Percentiles rank a stretch among this genome's conserved stretches.
Evolutionary conservation across 2,113 vertebrate species (phyloP).

Genomic region (Triplophysa dalaica): DNA sequence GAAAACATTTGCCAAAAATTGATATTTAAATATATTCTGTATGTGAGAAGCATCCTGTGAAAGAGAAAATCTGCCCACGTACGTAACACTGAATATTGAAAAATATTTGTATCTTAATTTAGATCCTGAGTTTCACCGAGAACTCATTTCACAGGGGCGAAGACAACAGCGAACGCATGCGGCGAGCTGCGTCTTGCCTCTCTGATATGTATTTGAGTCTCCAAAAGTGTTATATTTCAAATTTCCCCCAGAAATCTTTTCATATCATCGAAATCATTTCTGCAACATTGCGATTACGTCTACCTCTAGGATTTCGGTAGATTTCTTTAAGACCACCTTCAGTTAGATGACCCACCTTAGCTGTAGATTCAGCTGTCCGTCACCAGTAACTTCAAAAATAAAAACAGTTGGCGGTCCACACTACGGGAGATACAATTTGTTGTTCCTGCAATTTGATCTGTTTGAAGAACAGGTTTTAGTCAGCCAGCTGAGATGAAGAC

Average conservation of each 20-base stretch:
- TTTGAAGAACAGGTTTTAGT: conserved; percentile 6
- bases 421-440: not conserved
- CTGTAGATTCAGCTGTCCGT: conserved; percentile 47
- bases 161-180: not conserved
- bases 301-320: not conserved
- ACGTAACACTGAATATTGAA: conserved; percentile 12
- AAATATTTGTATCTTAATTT: conserved; percentile 13
- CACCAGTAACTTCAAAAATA: conserved; percentile 38
- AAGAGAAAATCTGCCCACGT: conserved; percentile 5
- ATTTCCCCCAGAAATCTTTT: not conserved
- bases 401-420: conserved; percentile 19
- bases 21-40: not conserved
- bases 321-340: conserved; percentile 1
- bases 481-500: not conserved
- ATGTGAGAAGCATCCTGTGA: conserved; percentile 14
- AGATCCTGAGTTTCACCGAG: not conserved
- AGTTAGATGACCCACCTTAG: not conserved
- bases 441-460: not conserved
- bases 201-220: not conserved
- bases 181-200: not conserved
- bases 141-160: not conserved
- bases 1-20: not conserved
- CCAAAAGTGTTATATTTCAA: not conserved
- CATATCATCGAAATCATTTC: not conserved
- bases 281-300: not conserved